phyloP scores from a whole-genome alignment of 2,113 vertebrate species.

The Nothocercus julius region DNA sequence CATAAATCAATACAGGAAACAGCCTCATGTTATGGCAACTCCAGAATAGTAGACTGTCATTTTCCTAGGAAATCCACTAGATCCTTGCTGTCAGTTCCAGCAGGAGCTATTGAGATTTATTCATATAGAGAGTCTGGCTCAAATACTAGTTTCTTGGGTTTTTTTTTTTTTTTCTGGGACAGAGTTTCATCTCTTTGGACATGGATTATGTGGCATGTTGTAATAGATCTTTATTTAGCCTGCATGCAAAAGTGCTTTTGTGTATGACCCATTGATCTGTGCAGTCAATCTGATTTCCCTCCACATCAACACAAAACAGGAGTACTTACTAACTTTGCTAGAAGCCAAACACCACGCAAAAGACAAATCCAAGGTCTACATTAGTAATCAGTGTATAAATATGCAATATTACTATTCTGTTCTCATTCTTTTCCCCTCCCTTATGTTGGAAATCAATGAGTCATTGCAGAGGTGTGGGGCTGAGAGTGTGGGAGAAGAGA shows the following conservation, averaged over 20 bases:
- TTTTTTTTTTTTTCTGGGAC: not conserved
- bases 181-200: not conserved
- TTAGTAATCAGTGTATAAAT: not conserved
- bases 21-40: slow-evolving; percentile 43
- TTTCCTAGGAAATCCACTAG: slow-evolving; percentile 52
- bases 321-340: slow-evolving; percentile 21
- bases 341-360: slow-evolving; percentile 9
- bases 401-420: not conserved
- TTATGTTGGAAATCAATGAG: not conserved
- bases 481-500: not conserved
- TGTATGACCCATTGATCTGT: slow-evolving; percentile 27
- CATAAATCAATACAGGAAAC: slow-evolving; percentile 47
- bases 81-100: slow-evolving; percentile 35
- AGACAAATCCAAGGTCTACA: slow-evolving; percentile 24
- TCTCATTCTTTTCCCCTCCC: not conserved
- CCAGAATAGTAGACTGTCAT: not conserved
- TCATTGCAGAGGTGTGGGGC: not conserved
- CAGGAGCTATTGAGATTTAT: slow-evolving; percentile 15
- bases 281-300: slow-evolving; percentile 1
- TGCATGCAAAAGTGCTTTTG: slow-evolving; percentile 8
- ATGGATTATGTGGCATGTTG: not conserved
- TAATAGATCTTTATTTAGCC: slow-evolving; percentile 16
- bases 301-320: not conserved
- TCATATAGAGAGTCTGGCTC: not conserved
- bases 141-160: not conserved